Percentiles rank a stretch among this genome's conserved stretches.
phyloP scores from a whole-genome alignment of 1,140 invertebrate genomes.

The Marisa cornuarietis region DNA sequence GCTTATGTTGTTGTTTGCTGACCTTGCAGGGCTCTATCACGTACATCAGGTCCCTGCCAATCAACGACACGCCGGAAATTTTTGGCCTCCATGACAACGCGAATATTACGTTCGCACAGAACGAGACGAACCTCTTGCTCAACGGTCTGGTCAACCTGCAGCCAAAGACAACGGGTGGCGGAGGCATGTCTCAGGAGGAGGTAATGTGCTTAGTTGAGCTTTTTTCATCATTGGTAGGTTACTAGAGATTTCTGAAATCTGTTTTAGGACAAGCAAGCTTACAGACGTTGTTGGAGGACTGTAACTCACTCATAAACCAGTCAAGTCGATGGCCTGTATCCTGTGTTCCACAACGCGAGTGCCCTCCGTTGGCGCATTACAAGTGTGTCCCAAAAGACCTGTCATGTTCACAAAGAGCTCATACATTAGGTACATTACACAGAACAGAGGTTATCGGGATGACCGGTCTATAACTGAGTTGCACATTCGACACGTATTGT shows the following conservation, averaged over 20 bases:
- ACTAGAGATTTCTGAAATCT: background rate
- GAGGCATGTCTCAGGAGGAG: slow-evolving; percentile 65
- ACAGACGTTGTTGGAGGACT: no score
- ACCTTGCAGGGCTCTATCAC: slow-evolving; percentile 58
- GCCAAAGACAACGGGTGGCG: slow-evolving; percentile 60
- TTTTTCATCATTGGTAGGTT: background rate
- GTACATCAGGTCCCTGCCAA: slow-evolving; percentile 64
- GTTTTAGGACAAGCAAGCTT: no score
- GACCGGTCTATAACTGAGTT: no score
- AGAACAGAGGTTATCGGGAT: no score
- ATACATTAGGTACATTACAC: no score
- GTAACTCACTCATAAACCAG: background rate
- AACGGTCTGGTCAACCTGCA: slow-evolving; percentile 69
- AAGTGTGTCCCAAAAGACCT: no score
- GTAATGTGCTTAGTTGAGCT: slow-evolving; percentile 32
- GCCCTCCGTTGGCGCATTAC: no score
- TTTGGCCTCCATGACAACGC: slow-evolving; percentile 68
- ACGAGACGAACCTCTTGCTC: slow-evolving; percentile 74
- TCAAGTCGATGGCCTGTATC: background rate
- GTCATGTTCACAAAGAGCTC: no score
- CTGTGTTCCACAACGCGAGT: no score
- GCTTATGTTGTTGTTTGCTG: background rate
- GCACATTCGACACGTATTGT: no score
- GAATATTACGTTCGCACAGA: slow-evolving; percentile 81
- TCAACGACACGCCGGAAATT: slow-evolving; percentile 68